Conservation (phyloP, 2,113 vertebrate species). For the Pterocles orientalis region DNA sequence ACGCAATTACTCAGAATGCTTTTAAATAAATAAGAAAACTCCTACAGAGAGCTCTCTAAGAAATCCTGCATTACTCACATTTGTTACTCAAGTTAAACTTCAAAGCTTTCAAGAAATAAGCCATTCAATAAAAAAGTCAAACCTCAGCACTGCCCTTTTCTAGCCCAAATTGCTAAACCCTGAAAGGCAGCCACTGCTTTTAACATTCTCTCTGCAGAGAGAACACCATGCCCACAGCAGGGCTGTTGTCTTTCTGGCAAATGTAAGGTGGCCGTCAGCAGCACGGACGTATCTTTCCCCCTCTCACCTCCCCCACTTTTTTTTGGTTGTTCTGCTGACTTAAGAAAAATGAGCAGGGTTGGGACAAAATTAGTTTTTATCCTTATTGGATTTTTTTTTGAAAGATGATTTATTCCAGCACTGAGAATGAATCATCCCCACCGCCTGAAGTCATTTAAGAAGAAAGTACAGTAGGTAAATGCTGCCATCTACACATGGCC, state of each 20-base stretch:
- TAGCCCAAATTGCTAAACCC: neutral
- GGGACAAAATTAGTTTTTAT: neutral
- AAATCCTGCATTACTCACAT: neutral
- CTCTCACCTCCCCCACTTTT: neutral
- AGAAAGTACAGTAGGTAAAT: constrained; percentile 26
- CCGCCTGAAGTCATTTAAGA: neutral
- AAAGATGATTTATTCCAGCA: neutral
- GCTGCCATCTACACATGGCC: constrained; percentile 62
- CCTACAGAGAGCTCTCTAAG: neutral
- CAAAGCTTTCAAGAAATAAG: neutral
- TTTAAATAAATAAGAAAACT: neutral
- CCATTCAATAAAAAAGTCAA: neutral
- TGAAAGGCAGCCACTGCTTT: neutral
- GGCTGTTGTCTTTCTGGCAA: neutral
- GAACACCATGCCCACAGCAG: neutral
- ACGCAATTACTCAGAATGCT: neutral
- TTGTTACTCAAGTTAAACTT: neutral
- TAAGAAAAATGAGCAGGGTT: neutral
- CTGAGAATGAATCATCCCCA: neutral
- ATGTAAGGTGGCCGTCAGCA: neutral
- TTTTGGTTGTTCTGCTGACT: neutral
- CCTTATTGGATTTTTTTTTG: neutral
- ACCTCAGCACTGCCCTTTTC: neutral
- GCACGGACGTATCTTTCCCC: fast-evolving
- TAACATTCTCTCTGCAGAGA: neutral